Percentiles rank a stretch among this genome's conserved stretches.
Evolutionary conservation across 2,113 vertebrate genomes (phyloP).

Genomic region (Helogale parvula): DNA sequence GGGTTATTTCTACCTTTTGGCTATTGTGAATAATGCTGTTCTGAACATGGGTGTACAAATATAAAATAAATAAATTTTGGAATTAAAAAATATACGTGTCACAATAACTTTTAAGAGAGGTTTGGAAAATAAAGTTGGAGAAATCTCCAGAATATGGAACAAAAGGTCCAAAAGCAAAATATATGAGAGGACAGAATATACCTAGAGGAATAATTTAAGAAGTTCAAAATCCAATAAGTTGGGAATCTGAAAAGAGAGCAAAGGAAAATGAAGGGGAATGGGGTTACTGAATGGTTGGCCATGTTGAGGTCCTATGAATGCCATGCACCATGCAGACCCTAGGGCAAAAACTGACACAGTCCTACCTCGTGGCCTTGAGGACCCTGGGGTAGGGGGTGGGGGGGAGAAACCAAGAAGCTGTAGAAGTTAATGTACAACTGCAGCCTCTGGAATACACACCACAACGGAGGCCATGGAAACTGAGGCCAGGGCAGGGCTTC

Average conservation of each 20-base stretch:
- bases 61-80: not conserved
- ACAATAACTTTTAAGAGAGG: not conserved
- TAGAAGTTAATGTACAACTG: not conserved
- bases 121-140: not conserved
- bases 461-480: not conserved
- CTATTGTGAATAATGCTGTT: not conserved
- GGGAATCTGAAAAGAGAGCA: not conserved
- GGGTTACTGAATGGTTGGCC: not conserved
- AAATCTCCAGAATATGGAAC: not conserved
- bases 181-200: not conserved
- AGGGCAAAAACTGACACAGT: no score
- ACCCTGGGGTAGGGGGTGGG: not conserved
- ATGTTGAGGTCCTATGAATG: not conserved
- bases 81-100: not conserved
- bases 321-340: no score
- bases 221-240: not conserved
- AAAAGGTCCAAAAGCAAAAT: not conserved
- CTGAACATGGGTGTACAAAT: not conserved
- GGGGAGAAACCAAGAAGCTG: not conserved
- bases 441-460: not conserved
- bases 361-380: not conserved
- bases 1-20: not conserved
- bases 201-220: not conserved
- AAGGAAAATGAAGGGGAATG: not conserved
- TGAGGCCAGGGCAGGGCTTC: not conserved